These are phyloP conservation scores for Hemichromis elongatus DNA, from an alignment of 2,113 vertebrate genomes.

Conservation along the genomic window DNA sequence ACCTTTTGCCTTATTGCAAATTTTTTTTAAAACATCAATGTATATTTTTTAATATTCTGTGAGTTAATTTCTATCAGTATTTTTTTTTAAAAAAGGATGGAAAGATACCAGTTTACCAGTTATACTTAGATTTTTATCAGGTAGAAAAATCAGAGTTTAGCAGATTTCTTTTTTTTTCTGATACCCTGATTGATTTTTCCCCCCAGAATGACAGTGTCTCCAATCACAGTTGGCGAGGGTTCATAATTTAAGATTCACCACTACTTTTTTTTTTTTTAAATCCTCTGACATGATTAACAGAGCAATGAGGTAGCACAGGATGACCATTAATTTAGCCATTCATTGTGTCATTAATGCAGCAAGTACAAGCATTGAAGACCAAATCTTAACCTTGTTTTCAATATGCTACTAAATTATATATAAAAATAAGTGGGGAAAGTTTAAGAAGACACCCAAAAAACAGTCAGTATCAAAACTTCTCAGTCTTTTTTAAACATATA, in stretches of 20 bases:
- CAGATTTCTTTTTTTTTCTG: neutral
- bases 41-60: neutral
- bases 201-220: neutral
- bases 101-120: neutral
- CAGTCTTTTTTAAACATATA: slow-evolving; percentile 7
- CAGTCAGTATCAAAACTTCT: neutral
- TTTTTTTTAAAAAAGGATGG: neutral
- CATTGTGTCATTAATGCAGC: neutral
- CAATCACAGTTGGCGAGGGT: neutral
- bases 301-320: neutral
- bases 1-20: neutral
- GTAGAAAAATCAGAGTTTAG: neutral
- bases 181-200: neutral
- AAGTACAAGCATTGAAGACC: neutral
- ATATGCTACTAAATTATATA: neutral
- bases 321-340: neutral
- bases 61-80: neutral
- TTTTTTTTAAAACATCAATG: neutral
- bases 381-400: neutral
- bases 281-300: neutral
- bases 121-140: neutral
- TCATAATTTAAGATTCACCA: neutral
- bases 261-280: neutral
- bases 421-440: neutral
- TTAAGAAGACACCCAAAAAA: neutral